These are phyloP conservation scores for Liolophura sinensis DNA, from an alignment of 1,140 invertebrate genomes.

Conservation along the genomic window DNA sequence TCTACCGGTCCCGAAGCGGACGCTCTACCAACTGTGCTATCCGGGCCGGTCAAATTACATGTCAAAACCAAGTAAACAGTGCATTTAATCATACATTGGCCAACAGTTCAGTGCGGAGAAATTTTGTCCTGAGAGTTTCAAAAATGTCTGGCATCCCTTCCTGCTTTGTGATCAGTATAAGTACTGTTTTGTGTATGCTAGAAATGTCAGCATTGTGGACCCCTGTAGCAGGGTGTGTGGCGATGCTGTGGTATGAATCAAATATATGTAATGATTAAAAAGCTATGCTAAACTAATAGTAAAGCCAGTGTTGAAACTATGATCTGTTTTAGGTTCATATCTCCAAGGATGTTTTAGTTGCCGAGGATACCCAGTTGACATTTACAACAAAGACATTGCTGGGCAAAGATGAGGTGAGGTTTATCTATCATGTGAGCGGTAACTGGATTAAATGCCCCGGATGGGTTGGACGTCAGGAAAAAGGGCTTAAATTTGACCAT, in stretches of 20 bases:
- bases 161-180: not conserved
- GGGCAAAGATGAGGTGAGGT: slow-evolving; percentile 41
- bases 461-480: no score
- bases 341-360: slow-evolving; percentile 25
- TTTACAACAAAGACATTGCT: slow-evolving; percentile 38
- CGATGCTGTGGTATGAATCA: not conserved
- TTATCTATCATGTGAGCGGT: no score
- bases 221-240: not conserved
- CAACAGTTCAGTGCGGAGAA: no score
- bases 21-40: no score
- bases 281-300: not conserved
- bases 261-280: not conserved
- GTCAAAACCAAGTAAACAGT: no score
- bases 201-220: not conserved
- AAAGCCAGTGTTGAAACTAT: slow-evolving; percentile 1
- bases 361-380: slow-evolving; percentile 25
- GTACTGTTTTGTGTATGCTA: not conserved
- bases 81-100: no score
- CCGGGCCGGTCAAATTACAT: no score
- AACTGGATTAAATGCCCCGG: no score
- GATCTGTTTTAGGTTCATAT: slow-evolving; percentile 28
- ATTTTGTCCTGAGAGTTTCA: no score
- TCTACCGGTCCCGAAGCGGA: no score
- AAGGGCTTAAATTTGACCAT: no score
- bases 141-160: not conserved